Conservation (phyloP, 2,797 vertebrate genomes). For the Hyperoplus lanceolatus region DNA sequence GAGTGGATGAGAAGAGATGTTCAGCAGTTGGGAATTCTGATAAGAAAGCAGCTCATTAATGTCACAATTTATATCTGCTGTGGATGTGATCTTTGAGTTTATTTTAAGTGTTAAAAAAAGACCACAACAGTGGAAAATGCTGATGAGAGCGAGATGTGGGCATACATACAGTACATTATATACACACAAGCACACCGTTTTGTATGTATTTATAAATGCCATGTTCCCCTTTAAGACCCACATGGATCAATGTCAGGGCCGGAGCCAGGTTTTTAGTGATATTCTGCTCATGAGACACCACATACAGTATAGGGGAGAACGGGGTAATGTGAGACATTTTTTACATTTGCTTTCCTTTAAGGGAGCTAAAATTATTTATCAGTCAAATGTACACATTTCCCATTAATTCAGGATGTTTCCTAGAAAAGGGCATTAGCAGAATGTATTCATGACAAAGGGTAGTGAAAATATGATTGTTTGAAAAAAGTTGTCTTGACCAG, state of each 20-base stretch:
- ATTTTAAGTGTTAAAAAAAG: constrained; percentile 1
- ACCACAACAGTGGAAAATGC: neutral
- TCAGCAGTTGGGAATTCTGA: constrained; percentile 20
- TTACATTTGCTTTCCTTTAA: neutral
- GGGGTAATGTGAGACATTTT: too few species aligned
- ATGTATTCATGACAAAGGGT: too few species aligned
- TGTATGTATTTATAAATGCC: neutral
- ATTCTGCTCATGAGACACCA: neutral
- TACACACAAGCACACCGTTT: neutral
- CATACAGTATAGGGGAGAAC: neutral
- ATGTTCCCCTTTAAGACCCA: neutral
- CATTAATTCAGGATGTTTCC: too few species aligned
- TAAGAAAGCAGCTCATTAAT: constrained; percentile 42
- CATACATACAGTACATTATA: neutral
- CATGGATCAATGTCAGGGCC: neutral
- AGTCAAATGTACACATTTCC: too few species aligned
- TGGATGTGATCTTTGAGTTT: constrained; percentile 32
- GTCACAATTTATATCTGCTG: constrained; percentile 18
- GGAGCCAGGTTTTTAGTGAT: neutral
- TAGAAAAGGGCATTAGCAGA: too few species aligned
- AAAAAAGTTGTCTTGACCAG: too few species aligned
- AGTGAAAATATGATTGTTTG: too few species aligned
- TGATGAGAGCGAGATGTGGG: neutral
- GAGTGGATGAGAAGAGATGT: constrained; percentile 26
- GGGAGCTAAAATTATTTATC: neutral